These are phyloP conservation scores for Elysia chlorotica DNA, from an alignment of 1,140 invertebrate genomes.

Conservation along the genomic window DNA sequence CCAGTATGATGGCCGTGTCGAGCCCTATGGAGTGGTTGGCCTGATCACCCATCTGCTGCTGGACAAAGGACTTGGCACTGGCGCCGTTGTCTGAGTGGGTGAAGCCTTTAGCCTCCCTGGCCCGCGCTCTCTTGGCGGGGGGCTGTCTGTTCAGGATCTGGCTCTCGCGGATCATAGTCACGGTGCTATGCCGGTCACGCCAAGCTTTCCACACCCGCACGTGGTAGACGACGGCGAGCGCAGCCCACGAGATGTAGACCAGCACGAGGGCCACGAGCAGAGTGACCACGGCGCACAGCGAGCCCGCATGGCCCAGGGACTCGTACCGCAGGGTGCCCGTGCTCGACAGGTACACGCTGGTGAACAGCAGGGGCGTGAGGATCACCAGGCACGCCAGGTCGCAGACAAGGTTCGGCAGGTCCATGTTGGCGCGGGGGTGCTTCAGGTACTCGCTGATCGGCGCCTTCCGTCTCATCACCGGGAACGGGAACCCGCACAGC, in stretches of 20 bases:
- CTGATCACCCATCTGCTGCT: too few species aligned
- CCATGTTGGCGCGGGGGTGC: not conserved
- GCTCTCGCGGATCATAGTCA: too few species aligned
- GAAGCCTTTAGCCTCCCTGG: too few species aligned
- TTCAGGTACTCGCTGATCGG: not conserved
- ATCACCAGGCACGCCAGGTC: conserved; percentile 4
- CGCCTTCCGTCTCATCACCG: conserved; percentile 41
- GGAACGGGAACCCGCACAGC: conserved; percentile 66
- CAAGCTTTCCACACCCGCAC: not conserved
- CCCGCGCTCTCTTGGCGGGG: too few species aligned
- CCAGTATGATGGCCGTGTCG: too few species aligned
- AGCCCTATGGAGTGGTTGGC: too few species aligned
- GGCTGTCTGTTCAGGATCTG: too few species aligned
- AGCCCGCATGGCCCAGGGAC: not conserved
- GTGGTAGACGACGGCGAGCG: conserved; percentile 2
- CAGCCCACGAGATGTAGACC: conserved; percentile 9
- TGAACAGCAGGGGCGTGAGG: not conserved
- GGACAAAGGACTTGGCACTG: too few species aligned
- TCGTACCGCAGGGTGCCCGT: not conserved
- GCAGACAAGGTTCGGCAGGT: not conserved
- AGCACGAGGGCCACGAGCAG: conserved; percentile 1
- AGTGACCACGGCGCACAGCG: not conserved
- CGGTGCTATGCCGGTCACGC: too few species aligned
- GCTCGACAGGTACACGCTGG: conserved; percentile 11
- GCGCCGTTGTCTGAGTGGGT: too few species aligned